Conservation (phyloP, 2,797 vertebrate species). For the Mus caroli region DNA sequence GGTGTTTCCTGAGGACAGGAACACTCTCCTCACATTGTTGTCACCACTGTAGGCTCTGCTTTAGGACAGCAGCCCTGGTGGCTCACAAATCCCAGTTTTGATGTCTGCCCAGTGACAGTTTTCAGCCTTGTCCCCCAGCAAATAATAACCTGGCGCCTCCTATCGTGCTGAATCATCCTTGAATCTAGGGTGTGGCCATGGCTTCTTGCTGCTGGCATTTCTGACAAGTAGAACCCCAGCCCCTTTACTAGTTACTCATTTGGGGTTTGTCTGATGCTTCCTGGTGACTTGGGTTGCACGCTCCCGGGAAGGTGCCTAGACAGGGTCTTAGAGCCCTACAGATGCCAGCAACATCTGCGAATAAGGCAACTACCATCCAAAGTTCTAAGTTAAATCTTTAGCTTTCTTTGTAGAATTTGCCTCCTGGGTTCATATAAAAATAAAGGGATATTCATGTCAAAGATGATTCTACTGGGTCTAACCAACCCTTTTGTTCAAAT, state of each 20-base stretch:
- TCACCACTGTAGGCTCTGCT: background rate
- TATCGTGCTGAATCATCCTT: background rate
- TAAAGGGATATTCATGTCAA: background rate
- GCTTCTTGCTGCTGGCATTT: background rate
- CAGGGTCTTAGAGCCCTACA: background rate
- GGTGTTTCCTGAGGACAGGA: background rate
- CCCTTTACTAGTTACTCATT: background rate
- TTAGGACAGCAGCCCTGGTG: background rate
- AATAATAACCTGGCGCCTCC: background rate
- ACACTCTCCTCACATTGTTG: background rate
- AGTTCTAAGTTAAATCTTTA: background rate
- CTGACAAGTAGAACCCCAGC: background rate
- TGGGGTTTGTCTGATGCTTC: background rate
- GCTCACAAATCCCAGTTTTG: background rate
- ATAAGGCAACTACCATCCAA: background rate
- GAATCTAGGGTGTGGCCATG: background rate
- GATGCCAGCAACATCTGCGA: background rate
- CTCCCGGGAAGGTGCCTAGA: background rate
- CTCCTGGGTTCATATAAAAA: background rate
- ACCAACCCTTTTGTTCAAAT: background rate
- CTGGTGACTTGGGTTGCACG: background rate
- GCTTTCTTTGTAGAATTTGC: background rate
- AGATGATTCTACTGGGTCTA: background rate
- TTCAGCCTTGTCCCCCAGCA: background rate
- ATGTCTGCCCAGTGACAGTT: background rate